phyloP scores from a whole-genome alignment of 2,797 vertebrate genomes.

The Galago senegalensis region DNA sequence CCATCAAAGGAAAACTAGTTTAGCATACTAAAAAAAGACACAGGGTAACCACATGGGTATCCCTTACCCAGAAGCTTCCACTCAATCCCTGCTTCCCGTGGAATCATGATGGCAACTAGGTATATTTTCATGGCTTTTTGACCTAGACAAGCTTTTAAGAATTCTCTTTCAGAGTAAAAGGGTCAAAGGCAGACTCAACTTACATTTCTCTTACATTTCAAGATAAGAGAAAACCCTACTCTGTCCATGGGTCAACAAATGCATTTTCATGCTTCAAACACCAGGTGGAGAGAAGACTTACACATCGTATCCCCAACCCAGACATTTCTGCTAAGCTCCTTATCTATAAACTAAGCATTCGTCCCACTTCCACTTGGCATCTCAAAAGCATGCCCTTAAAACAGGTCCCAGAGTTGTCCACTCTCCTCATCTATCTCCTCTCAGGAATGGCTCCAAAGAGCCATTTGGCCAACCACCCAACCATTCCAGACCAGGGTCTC shows the following conservation, averaged over 20 bases:
- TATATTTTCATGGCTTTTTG: neutral
- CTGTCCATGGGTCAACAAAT: neutral
- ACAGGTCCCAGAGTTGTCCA: too few species aligned
- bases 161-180: neutral
- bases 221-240: conserved; percentile 6
- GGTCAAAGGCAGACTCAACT: neutral
- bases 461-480: neutral
- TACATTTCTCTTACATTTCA: conserved; percentile 6
- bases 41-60: neutral
- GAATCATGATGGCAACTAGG: neutral
- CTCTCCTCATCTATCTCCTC: neutral
- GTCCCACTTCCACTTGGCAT: neutral
- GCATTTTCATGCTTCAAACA: neutral
- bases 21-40: neutral
- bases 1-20: neutral
- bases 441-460: neutral
- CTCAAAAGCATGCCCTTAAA: neutral
- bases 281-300: neutral
- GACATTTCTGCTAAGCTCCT: neutral
- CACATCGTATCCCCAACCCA: neutral
- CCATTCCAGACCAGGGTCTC: accelerated
- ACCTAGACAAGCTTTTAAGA: neutral
- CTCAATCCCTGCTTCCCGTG: neutral
- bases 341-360: neutral
- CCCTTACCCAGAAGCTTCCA: neutral